Percentiles rank a stretch among this genome's conserved stretches.
These are phyloP conservation scores for Rhyacophila evoluta DNA, from an alignment of 2,888 invertebrate genomes.

Conservation along the genomic window DNA sequence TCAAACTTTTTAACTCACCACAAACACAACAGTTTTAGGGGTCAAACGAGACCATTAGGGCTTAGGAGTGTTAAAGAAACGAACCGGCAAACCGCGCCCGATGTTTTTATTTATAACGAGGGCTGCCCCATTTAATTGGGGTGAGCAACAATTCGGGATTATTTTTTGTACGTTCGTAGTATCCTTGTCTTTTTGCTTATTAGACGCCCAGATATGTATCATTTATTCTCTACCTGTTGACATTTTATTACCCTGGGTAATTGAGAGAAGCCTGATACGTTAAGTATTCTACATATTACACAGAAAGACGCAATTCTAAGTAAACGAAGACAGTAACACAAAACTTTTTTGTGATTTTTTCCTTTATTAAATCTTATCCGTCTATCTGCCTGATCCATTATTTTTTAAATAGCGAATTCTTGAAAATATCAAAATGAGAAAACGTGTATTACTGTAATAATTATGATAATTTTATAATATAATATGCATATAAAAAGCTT, in stretches of 20 bases:
- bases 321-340: too few relatives aligned
- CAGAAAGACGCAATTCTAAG: too few relatives aligned
- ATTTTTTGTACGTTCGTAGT: constrained; percentile 37
- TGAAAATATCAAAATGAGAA: too few relatives aligned
- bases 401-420: too few relatives aligned
- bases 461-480: too few relatives aligned
- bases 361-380: too few relatives aligned
- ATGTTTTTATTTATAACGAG: constrained; percentile 50
- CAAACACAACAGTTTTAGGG: not conserved
- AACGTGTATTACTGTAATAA: too few relatives aligned
- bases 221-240: constrained; percentile 51
- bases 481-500: too few relatives aligned
- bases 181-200: constrained; percentile 43
- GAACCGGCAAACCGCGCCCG: constrained; percentile 31
- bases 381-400: too few relatives aligned
- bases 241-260: constrained; percentile 50
- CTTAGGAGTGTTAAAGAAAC: constrained; percentile 20
- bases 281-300: not conserved
- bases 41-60: constrained; percentile 11
- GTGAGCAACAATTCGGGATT: constrained; percentile 47
- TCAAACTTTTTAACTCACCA: not conserved
- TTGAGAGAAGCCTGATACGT: constrained; percentile 29
- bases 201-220: constrained; percentile 49
- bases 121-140: constrained; percentile 52
- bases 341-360: too few relatives aligned